phyloP scores from a whole-genome alignment of 2,113 vertebrate genomes.

The Crotalus tigris region DNA sequence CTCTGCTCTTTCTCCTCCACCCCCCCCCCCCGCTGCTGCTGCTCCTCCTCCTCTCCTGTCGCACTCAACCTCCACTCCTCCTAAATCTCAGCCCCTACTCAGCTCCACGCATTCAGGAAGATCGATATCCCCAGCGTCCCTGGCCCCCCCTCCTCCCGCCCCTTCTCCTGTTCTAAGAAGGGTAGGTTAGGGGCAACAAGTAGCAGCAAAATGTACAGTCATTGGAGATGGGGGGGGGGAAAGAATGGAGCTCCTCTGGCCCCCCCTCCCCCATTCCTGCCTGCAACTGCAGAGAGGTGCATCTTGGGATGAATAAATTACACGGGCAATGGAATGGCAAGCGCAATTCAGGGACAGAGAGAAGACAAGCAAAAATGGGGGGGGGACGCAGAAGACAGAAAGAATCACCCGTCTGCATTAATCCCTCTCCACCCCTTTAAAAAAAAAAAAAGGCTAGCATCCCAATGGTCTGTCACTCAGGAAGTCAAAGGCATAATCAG shows the following conservation, averaged over 20 bases:
- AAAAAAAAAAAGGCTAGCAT: neutral
- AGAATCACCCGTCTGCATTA: neutral
- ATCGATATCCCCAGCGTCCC: neutral
- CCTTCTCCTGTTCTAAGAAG: neutral
- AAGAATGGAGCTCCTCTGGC: neutral
- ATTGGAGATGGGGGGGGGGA: neutral
- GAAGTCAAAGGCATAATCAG: neutral
- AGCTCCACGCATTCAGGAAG: neutral
- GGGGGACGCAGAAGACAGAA: neutral
- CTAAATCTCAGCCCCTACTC: neutral
- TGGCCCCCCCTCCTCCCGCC: too few species aligned
- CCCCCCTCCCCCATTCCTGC: slow-evolving; percentile 25
- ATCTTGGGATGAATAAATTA: slow-evolving; percentile 40
- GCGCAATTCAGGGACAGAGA: slow-evolving; percentile 15
- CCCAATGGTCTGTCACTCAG: neutral
- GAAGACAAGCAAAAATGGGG: neutral
- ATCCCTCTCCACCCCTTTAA: neutral
- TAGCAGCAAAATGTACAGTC: slow-evolving; percentile 21
- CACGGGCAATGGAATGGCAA: slow-evolving; percentile 18
- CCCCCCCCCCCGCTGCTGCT: neutral
- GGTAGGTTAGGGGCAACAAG: neutral
- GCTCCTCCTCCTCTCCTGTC: neutral
- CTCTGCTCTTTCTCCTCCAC: neutral
- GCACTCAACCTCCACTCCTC: neutral
- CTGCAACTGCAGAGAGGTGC: slow-evolving; percentile 29